Evolutionary conservation across 2,113 vertebrate species (phyloP), one percentile per base, ranked within the genome.

Genomic region (Mastomys coucha): DNA sequence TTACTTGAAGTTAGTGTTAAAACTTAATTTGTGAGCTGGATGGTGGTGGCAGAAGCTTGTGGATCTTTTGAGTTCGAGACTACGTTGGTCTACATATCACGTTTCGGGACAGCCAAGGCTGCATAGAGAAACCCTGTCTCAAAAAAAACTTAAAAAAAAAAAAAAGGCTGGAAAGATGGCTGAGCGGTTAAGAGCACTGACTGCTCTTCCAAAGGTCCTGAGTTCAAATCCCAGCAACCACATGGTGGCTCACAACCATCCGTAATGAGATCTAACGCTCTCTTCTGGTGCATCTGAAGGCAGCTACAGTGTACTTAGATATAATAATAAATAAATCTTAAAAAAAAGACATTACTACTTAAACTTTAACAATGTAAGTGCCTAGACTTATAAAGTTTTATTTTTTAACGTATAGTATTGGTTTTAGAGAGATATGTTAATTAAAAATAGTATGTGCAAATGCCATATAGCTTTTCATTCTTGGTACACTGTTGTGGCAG

Each of bases 301-400:
- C 45, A 45, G 45, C 45, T 45, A 45, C 45, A 45, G 45, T 45
- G 45, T 45, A 45, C 45, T 45, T 45, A 45, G 45, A 45, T 45
- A 45, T 45, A 45, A 45, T 45, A 45, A 45, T 45, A 45, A 45
- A 45, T 45, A 45, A 45, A 45, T 45, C 45, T 45, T 45, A 45
- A 45, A 45, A 58, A 17, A 58, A 17, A 58, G 56, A 58, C 87
- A 76, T 88, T 45, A 76, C 53, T 89, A 39, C 33, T 89, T 88
- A 80, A n/a, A 49, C 16, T 82, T 89, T 94, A 91, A 56, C 31
- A 69, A 53, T 93, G 49, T 72, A 67, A 67, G 56, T 12, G 51
- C 90, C 69, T 93, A 42, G 24, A 95, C 76, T 26, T 96, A 84
- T 36, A 96, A 96, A 90, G 70, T 80, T 87, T 95, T 80, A 85